A percentile compares a stretch with the other conserved stretches of the same genome.
Evolutionary conservation across 2,888 invertebrate species (phyloP).

Genomic region (Schizaphis graminum): DNA sequence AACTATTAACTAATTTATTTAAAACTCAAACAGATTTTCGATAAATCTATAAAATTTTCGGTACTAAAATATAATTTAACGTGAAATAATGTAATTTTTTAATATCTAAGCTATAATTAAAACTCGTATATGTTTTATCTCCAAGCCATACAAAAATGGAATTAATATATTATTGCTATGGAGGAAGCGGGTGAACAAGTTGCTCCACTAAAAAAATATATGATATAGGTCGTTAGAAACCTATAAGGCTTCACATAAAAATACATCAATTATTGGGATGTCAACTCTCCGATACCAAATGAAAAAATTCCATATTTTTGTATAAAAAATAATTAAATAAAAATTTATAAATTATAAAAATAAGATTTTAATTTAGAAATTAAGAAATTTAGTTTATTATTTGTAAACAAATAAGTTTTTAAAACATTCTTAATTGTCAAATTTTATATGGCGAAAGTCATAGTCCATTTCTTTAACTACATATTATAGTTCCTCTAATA

Average conservation of each 20-base stretch:
- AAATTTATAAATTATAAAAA: neutral
- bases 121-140: neutral
- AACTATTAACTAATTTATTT: neutral
- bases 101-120: neutral
- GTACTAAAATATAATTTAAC: neutral
- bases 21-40: neutral
- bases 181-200: neutral
- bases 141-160: neutral
- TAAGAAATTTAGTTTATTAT: neutral
- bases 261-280: neutral
- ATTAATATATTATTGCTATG: neutral
- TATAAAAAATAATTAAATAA: neutral
- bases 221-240: neutral
- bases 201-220: neutral
- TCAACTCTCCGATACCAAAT: neutral
- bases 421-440: neutral
- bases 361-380: neutral
- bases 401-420: neutral
- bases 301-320: neutral
- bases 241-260: slow-evolving; percentile 9
- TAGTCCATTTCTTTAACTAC: neutral
- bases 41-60: neutral
- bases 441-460: neutral
- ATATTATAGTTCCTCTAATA: neutral
- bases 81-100: neutral